Conservation (phyloP, 1,140 invertebrate species). For the Leptonema lineaticorne region DNA sequence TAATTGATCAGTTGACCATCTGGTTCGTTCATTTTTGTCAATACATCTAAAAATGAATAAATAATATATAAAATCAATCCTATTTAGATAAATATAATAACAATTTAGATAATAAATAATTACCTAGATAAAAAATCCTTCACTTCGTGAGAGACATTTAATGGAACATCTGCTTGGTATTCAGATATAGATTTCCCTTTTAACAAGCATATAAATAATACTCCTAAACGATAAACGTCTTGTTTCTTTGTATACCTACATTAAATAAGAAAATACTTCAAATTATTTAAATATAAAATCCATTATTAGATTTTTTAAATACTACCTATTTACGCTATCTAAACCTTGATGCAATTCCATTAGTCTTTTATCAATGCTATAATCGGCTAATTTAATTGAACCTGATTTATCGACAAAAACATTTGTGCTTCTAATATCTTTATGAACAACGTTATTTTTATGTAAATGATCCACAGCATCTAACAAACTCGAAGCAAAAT, state of each 20-base stretch:
- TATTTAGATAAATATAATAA: not conserved
- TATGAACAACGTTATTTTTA: slow-evolving; percentile 76
- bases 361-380: slow-evolving; percentile 61
- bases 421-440: slow-evolving; percentile 67
- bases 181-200: slow-evolving; percentile 55
- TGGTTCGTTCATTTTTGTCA: slow-evolving; percentile 61
- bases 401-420: slow-evolving; percentile 65
- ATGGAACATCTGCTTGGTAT: slow-evolving; percentile 56
- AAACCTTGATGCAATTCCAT: slow-evolving; percentile 35
- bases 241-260: slow-evolving; percentile 64
- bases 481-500: slow-evolving; percentile 57
- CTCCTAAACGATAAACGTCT: slow-evolving; percentile 70
- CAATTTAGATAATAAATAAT: slow-evolving; percentile 7
- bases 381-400: slow-evolving; percentile 66
- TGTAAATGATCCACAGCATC: slow-evolving; percentile 72
- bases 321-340: slow-evolving; percentile 23
- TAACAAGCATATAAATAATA: slow-evolving; percentile 60
- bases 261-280: slow-evolving; percentile 11
- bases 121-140: slow-evolving; percentile 71
- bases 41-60: slow-evolving; percentile 59
- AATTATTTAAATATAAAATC: not conserved
- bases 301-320: not conserved
- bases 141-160: slow-evolving; percentile 59
- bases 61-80: slow-evolving; percentile 24
- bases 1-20: slow-evolving; percentile 69